These are phyloP conservation scores for Zaprionus kolodkinae DNA, from an alignment of 1,140 invertebrate species.

Conservation along the genomic window DNA sequence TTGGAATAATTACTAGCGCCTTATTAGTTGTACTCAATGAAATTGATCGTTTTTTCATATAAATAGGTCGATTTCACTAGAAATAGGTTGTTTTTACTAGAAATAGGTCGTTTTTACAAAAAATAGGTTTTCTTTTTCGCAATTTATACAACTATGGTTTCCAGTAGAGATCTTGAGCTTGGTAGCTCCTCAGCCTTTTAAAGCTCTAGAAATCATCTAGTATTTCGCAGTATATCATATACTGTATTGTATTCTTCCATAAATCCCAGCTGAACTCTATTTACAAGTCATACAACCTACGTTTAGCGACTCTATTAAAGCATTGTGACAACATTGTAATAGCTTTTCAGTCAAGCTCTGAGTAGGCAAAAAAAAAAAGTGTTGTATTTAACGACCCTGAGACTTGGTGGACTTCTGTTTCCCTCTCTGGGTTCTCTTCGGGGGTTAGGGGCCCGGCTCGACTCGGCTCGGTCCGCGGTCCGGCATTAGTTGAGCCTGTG, in stretches of 20 bases:
- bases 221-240: neutral
- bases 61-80: no score
- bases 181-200: neutral
- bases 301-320: slow-evolving; percentile 8
- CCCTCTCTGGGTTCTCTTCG: neutral
- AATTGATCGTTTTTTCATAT: no score
- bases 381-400: slow-evolving; percentile 41
- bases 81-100: no score
- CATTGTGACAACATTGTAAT: slow-evolving; percentile 36
- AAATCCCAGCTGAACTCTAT: neutral
- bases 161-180: neutral
- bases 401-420: slow-evolving; percentile 33
- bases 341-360: slow-evolving; percentile 39
- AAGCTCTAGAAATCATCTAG: neutral
- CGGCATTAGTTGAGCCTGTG: slow-evolving; percentile 42
- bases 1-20: no score
- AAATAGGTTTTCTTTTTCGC: no score
- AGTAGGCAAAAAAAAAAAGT: slow-evolving; percentile 18
- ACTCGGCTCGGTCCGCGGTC: neutral
- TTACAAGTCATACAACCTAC: neutral
- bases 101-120: no score
- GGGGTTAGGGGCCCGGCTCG: neutral
- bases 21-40: no score
- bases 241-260: neutral
- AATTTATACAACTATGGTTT: neutral